Evolutionary conservation across 1,140 invertebrate species (phyloP), one percentile per base, ranked within the genome.

Genomic region (Drosophila simulans): DNA sequence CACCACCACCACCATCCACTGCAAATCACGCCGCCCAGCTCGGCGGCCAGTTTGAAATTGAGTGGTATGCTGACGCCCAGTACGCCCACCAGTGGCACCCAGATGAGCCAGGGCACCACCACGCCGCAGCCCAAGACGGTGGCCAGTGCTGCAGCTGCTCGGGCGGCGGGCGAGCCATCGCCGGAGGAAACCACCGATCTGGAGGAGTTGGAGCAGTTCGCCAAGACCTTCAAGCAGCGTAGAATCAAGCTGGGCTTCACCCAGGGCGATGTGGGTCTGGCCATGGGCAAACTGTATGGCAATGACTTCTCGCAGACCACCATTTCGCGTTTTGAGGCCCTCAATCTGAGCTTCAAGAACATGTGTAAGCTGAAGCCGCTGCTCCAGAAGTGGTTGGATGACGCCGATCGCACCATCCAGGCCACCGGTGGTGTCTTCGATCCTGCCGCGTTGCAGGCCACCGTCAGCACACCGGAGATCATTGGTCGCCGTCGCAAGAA

Each of bases 241-340:
- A 94, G 98, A 77, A 99, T 99, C 77, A 99, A 99, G 93, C 94
- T 99, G 80, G 97, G 98, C 25, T 99, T 99, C 92, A 99, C 98
- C 2, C 98, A 99, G 93, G 98, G 98, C 22, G 98, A 99, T 92
- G 98, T 99, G 12, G 98, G 98, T 2, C 94, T 99, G 37, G 98
- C 98, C 25, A 98, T 99, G 97, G 98, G 98, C 45, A 99, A 99
- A 92, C 94, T 99, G 1, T 99, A 99, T 91, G 98, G 98, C 31
- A 99, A 99, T 92, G 98, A 99, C 92, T 99, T 99, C 93, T 99
- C 98, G 12, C 98, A 99, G 93, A 99, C 98, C 22, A 99, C 98
- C 37, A 99, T 99, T 76, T 99, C 98, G 15, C 94, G 98, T 90
- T 99, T 99, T 92, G 98, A 99, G 93, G 98, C 98, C 1, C 94